A percentile compares a stretch with the other conserved stretches of the same genome.
phyloP scores from a whole-genome alignment of 2,113 vertebrate species.

The Sylvietta virens region DNA sequence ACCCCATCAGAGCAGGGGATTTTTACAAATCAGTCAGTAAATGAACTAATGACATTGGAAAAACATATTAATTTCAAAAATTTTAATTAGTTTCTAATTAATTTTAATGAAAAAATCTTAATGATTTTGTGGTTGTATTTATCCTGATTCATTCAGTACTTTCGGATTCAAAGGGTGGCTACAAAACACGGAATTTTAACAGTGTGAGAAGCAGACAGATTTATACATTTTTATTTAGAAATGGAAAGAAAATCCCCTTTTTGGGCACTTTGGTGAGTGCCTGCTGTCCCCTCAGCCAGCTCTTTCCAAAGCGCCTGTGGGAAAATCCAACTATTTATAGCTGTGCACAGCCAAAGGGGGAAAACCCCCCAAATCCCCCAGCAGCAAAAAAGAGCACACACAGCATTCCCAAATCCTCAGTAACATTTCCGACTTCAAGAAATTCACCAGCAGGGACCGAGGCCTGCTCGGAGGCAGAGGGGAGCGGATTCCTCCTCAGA shows the following conservation, averaged over 20 bases:
- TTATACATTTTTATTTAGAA: not conserved
- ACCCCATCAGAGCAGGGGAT: accelerated
- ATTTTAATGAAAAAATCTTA: not conserved
- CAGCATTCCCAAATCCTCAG: accelerated
- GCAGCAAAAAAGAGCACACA: accelerated
- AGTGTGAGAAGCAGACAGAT: accelerated
- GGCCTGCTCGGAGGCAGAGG: not conserved
- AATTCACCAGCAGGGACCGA: not conserved
- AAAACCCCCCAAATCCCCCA: accelerated
- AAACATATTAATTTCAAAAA: not conserved
- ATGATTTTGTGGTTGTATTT: not conserved
- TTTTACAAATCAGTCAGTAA: not conserved
- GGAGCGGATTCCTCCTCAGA: not conserved
- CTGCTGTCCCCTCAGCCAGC: not conserved
- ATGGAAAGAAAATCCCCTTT: not conserved
- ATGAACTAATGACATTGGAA: accelerated
- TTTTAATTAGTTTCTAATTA: not conserved
- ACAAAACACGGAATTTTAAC: not conserved
- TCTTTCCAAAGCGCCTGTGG: not conserved
- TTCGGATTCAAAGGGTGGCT: not conserved
- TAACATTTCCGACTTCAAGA: not conserved
- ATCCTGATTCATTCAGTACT: too few species aligned
- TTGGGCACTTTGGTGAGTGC: not conserved
- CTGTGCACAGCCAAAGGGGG: accelerated
- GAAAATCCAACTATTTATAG: accelerated